phyloP scores from a whole-genome alignment of 2,113 vertebrate genomes.

The Okapia johnstoni region DNA sequence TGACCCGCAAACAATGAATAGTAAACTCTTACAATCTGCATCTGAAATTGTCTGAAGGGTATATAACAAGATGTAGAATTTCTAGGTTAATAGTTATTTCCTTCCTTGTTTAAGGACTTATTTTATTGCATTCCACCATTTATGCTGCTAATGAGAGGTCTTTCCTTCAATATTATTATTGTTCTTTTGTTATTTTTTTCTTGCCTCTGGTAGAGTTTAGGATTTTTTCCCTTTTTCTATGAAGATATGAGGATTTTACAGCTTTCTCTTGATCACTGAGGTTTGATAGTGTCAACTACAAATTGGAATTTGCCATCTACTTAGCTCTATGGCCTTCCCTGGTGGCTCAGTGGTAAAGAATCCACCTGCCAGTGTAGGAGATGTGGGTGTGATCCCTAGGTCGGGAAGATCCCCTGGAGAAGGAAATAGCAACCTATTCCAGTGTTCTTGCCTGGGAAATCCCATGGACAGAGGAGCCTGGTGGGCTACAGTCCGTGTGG shows the following conservation, averaged over 20 bases:
- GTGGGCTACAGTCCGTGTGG: not conserved
- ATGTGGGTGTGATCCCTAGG: not conserved
- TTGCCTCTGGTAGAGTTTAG: not conserved
- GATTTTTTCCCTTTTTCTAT: not conserved
- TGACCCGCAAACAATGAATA: no score
- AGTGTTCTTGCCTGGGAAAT: not conserved
- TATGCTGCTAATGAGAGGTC: not conserved
- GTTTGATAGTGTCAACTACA: not conserved
- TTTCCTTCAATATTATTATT: accelerated
- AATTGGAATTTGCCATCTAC: not conserved
- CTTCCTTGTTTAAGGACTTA: not conserved
- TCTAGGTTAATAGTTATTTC: not conserved
- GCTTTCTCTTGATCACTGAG: not conserved
- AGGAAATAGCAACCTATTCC: not conserved
- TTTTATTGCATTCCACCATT: not conserved
- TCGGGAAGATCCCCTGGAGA: not conserved
- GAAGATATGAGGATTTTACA: not conserved
- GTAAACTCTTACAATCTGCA: not conserved
- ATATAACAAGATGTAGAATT: not conserved
- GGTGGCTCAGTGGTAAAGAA: not conserved
- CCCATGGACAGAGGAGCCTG: not conserved
- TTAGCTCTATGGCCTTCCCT: not conserved
- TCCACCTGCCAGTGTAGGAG: not conserved
- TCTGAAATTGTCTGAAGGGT: not conserved
- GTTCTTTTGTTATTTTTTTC: not conserved